A percentile compares a stretch with the other conserved stretches of the same genome.
phyloP scores from a whole-genome alignment of 2,888 invertebrate species.

The Sycophila texana region DNA sequence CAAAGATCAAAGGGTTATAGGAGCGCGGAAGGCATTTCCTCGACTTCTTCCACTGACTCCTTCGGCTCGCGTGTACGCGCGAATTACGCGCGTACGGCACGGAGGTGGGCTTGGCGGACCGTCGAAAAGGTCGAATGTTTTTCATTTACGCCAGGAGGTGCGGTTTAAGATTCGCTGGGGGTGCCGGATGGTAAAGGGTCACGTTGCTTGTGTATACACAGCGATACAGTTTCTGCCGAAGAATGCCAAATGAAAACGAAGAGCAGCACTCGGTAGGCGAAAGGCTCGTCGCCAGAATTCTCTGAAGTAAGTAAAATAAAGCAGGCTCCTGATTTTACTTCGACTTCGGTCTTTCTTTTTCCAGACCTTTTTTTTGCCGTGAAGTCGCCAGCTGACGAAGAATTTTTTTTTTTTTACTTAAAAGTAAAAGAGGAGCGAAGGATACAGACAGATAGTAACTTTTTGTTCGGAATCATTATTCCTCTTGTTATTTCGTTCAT shows the following conservation, averaged over 20 bases:
- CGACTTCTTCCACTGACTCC: constrained; percentile 53
- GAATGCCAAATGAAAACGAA: constrained; percentile 48
- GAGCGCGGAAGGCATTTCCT: constrained; percentile 59
- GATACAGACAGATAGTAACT: no score
- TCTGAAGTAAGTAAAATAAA: constrained; percentile 41
- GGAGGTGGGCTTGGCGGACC: background rate
- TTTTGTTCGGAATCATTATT: no score
- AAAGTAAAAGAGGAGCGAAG: no score
- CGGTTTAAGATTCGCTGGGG: constrained; percentile 35
- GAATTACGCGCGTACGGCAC: no score
- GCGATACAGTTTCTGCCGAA: background rate
- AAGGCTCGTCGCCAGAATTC: constrained; percentile 9
- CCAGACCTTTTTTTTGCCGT: constrained; percentile 8
- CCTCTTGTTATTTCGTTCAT: no score
- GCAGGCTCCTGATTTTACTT: constrained; percentile 7
- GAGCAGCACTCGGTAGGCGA: background rate
- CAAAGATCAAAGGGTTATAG: constrained; percentile 62
- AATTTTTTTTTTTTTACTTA: background rate
- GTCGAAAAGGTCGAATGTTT: constrained; percentile 41
- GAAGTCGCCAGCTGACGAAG: constrained; percentile 1
- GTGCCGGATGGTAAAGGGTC: background rate
- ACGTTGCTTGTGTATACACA: background rate
- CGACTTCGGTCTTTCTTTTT: background rate
- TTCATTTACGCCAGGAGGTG: constrained; percentile 40
- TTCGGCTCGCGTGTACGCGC: constrained; percentile 24